Conservation (phyloP, 2,888 invertebrate species). For the Thecocarcelia acutangulata region DNA sequence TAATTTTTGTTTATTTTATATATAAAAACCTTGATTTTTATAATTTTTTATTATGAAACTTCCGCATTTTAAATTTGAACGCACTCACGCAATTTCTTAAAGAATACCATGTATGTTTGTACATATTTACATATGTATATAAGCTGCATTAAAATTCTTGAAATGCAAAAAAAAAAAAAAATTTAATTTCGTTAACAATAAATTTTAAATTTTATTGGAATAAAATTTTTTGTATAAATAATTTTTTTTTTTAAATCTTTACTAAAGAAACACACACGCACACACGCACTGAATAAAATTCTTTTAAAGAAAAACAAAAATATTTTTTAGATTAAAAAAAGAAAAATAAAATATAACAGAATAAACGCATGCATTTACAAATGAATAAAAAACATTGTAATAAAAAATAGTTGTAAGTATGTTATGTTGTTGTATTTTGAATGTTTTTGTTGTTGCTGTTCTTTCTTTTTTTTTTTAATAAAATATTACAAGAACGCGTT, state of each 20-base stretch:
- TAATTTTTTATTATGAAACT: conserved; percentile 28
- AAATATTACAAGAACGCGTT: conserved; percentile 68
- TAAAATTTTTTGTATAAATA: not conserved
- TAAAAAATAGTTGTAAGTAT: conserved; percentile 31
- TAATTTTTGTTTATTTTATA: conserved; percentile 5
- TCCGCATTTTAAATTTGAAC: conserved; percentile 48
- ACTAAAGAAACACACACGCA: conserved; percentile 15
- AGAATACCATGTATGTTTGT: not conserved
- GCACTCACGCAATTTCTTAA: conserved; percentile 55
- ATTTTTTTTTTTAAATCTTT: not conserved
- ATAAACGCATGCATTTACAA: conserved; percentile 60
- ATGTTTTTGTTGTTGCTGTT: conserved; percentile 33
- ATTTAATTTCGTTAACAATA: not conserved
- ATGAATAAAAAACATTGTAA: conserved; percentile 8
- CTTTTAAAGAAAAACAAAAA: not conserved
- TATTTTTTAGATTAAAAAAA: conserved; percentile 3
- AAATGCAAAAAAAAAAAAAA: conserved; percentile 2
- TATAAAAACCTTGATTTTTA: conserved; percentile 43
- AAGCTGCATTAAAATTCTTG: conserved; percentile 4
- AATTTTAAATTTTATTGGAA: too few relatives aligned
- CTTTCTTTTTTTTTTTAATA: conserved; percentile 25
- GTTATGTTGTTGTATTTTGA: conserved; percentile 34
- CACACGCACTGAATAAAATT: conserved; percentile 13
- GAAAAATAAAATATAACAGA: conserved; percentile 7
- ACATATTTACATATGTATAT: not conserved